A percentile compares a stretch with the other conserved stretches of the same genome.
Evolutionary conservation across 2,888 invertebrate genomes (phyloP).

Genomic region (Harpagoxenus sublaevis): DNA sequence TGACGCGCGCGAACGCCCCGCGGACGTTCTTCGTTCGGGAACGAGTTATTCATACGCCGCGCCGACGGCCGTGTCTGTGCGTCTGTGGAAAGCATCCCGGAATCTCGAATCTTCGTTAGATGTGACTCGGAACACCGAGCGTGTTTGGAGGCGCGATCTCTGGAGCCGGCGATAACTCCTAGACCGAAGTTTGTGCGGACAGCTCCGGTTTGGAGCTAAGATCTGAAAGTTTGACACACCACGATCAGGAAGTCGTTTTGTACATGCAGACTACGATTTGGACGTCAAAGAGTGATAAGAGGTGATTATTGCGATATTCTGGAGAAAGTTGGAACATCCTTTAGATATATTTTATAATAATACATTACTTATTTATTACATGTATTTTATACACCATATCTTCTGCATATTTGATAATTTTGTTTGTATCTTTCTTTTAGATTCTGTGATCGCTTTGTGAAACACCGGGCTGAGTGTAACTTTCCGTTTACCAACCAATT

Average conservation of each 20-base stretch:
- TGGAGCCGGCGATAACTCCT: too few species aligned
- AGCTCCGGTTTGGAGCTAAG: background rate
- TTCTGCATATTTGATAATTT: background rate
- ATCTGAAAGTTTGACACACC: background rate
- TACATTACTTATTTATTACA: too few species aligned
- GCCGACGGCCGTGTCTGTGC: too few species aligned
- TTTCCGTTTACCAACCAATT: background rate
- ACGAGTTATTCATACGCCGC: conserved; percentile 39
- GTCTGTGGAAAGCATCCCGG: too few species aligned
- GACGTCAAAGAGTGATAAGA: background rate
- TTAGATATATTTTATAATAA: background rate
- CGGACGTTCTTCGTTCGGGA: conserved; percentile 24
- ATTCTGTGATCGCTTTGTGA: background rate
- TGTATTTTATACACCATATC: background rate
- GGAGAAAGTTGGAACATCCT: background rate
- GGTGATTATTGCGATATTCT: background rate
- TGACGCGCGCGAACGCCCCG: conserved; percentile 11
- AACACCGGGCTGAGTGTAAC: background rate
- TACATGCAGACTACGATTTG: background rate
- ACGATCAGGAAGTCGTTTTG: background rate
- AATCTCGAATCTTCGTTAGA: background rate
- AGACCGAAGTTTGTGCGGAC: background rate
- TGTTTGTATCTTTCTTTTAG: background rate
- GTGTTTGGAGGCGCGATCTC: too few species aligned
- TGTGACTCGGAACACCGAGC: background rate